Base-by-base conservation (phyloP, 2,113 vertebrate genomes). In the Scomber scombrus region DNA sequence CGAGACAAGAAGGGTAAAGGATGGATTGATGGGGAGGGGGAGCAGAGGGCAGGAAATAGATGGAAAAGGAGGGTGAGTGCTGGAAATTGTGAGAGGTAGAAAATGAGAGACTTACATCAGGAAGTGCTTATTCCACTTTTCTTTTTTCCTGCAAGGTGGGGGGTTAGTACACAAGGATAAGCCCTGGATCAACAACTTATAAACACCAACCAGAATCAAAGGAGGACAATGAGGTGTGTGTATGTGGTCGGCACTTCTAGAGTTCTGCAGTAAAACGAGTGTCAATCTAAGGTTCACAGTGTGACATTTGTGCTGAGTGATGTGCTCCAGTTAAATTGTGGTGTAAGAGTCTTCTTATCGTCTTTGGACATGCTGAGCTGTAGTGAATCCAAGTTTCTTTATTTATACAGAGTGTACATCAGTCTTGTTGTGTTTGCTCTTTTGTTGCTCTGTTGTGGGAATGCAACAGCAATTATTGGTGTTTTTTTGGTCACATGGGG, bases 1-100 rank as follows among this genome's bases (percentile, higher is more conserved):
- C 15, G 23, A 87, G 88, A 90, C 85, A 82, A 72, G 80, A 23
- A 64, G 66, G 67, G 70, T 89, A 80, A 86, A 86, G 75, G 81
- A 81, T 64, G 67, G 72, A 74, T 46, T 78, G 88, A 86, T 82
- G 79, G 79, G 71, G 74, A 54, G 51, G 57, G 80, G 60, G 65
- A 69, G 78, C 70, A 45, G 45, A 72, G 79, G 75, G 58, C 62
- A 80, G 72, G 65, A 71, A 40, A 31, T 15, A 81, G 75, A 86
- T 77, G 54, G 56, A 64, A 82, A 57, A 78, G 56, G 46, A 78
- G 50, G 34, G 45, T 50, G 72, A 81, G 51, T 49, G 52, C 29
- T 81, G 87, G 86, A 78, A 71, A 68, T 58, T 51, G 62, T 45
- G 58, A 60, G 57, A 79, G 55, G 67, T 31, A 49, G 29, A 57